Evolutionary conservation across 92 coral and sea anemone species (phyloP).

Genomic region (Micromussa lordhowensis): DNA sequence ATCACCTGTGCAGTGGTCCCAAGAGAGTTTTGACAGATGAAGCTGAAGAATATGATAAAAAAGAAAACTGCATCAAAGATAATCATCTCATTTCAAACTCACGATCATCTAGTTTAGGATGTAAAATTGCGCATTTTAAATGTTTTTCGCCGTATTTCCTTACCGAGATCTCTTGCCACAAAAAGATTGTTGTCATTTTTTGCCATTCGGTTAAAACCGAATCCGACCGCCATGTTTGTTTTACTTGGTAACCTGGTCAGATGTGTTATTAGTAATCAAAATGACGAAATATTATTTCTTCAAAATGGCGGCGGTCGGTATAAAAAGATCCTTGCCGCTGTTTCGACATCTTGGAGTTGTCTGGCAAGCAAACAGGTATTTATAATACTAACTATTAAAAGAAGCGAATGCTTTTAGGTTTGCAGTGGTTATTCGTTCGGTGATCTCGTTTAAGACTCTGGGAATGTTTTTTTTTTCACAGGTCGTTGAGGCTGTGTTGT

Average conservation of each 20-base stretch:
- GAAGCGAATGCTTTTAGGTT: background rate
- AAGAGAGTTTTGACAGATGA: constrained; percentile 77
- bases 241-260: constrained; percentile 54
- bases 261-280: background rate
- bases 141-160: background rate
- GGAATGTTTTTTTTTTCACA: background rate
- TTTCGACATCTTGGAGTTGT: constrained; percentile 32
- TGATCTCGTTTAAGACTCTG: background rate
- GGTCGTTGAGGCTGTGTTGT: constrained; percentile 30
- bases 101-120: background rate
- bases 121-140: background rate
- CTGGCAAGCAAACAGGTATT: constrained; percentile 40
- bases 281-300: constrained; percentile 56
- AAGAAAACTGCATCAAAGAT: background rate
- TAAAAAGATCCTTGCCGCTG: constrained; percentile 19
- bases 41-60: constrained; percentile 54
- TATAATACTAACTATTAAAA: background rate
- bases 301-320: constrained; percentile 56
- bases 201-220: background rate
- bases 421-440: too few species aligned
- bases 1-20: constrained; percentile 80
- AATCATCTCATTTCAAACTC: background rate
- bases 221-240: constrained; percentile 82
- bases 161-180: constrained; percentile 71
- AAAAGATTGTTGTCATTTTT: constrained; percentile 51